A percentile compares a stretch with the other conserved stretches of the same genome.
phyloP scores from a whole-genome alignment of 2,113 vertebrate species.

The Pogona vitticeps region DNA sequence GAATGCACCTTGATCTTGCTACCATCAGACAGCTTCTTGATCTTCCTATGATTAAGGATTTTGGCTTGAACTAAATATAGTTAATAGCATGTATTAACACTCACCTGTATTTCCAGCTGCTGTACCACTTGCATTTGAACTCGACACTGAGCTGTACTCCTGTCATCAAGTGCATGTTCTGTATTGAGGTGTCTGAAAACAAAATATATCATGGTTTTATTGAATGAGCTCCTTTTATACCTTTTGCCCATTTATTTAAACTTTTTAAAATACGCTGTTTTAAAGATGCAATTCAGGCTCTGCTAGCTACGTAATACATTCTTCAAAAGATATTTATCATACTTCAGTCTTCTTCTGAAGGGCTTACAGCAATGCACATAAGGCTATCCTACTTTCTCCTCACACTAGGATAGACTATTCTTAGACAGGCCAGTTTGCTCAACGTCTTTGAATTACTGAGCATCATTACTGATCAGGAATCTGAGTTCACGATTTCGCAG shows the following conservation, averaged over 20 bases:
- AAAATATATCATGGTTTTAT: neutral
- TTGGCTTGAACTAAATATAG: accelerated
- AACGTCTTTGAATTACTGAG: neutral
- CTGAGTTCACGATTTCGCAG: neutral
- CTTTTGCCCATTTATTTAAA: neutral
- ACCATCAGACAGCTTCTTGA: neutral
- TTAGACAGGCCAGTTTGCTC: neutral
- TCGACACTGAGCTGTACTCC: conserved; percentile 97
- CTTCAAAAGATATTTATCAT: neutral
- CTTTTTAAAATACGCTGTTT: neutral
- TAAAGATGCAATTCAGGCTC: neutral
- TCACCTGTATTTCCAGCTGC: conserved; percentile 98
- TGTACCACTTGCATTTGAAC: conserved; percentile 99
- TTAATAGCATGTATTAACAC: neutral
- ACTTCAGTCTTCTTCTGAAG: neutral
- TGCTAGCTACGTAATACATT: neutral
- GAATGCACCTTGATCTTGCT: neutral
- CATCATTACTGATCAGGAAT: neutral
- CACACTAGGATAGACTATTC: neutral
- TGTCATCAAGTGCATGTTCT: conserved; percentile 97
- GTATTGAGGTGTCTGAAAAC: conserved; percentile 93
- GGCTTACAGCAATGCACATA: neutral
- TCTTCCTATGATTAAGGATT: neutral
- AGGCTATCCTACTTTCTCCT: neutral
- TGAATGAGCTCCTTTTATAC: accelerated